A percentile compares a stretch with the other conserved stretches of the same genome.
Evolutionary conservation across 2,797 vertebrate genomes (phyloP).

Genomic region (Cercopithecus mitis): DNA sequence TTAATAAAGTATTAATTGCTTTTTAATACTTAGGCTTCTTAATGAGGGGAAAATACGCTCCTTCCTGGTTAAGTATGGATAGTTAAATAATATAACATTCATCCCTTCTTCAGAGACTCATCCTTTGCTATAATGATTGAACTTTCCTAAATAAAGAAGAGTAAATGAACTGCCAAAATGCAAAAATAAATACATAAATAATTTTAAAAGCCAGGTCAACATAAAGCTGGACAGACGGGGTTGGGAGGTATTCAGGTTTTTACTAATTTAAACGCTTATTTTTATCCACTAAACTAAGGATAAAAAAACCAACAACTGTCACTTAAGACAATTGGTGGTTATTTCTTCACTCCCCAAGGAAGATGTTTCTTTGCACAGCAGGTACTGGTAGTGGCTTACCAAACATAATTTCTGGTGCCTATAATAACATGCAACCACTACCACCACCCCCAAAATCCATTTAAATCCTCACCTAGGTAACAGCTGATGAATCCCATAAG

Average conservation of each 20-base stretch:
- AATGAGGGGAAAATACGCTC: not conserved
- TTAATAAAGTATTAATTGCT: not conserved
- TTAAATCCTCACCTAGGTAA: not conserved
- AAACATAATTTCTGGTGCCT: not conserved
- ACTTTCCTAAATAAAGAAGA: not conserved
- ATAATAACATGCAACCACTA: not conserved
- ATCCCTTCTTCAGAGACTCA: constrained; percentile 27
- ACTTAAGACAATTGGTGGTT: not conserved
- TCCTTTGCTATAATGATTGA: not conserved
- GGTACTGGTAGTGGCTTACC: not conserved
- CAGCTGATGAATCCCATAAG: not conserved
- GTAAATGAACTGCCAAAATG: not conserved
- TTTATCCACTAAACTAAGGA: not conserved
- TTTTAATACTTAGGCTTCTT: not conserved
- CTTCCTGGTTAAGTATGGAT: not conserved
- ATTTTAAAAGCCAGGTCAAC: not conserved
- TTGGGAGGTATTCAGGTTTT: not conserved
- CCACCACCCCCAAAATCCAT: not conserved
- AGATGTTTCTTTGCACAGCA: not conserved
- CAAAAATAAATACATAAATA: not conserved
- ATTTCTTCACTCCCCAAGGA: not conserved
- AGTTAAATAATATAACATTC: not conserved
- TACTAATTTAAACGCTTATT: not conserved
- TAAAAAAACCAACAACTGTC: not conserved
- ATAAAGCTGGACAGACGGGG: not conserved